Percentiles rank a stretch among this genome's conserved stretches.
These are phyloP conservation scores for Aricia artaxerxes DNA, from an alignment of 2,888 invertebrate species.

Conservation along the genomic window DNA sequence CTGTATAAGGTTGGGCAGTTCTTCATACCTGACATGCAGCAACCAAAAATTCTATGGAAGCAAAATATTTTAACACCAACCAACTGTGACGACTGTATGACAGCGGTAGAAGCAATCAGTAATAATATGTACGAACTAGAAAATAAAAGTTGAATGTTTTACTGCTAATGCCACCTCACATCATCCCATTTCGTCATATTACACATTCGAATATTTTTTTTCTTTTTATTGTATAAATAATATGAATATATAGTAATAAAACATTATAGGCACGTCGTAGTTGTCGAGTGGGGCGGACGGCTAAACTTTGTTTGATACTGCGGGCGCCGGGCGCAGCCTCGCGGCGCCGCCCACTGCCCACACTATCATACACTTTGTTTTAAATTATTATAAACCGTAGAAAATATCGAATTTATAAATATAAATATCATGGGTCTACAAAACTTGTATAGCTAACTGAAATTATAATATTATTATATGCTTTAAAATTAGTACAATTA, in stretches of 20 bases:
- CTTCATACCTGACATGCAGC: too few species aligned
- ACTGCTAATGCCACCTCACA: too few species aligned
- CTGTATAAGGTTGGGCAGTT: too few species aligned
- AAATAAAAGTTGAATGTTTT: too few species aligned
- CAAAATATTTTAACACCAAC: too few species aligned
- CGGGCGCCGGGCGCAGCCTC: conserved; percentile 34
- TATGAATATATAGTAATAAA: not conserved
- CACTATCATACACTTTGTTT: not conserved
- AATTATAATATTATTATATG: not conserved
- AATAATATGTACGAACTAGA: too few species aligned
- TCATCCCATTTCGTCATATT: too few species aligned
- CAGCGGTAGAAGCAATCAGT: too few species aligned
- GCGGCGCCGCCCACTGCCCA: conserved; percentile 21
- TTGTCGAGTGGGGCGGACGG: conserved; percentile 34
- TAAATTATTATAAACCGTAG: not conserved
- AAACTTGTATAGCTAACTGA: not conserved
- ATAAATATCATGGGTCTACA: not conserved
- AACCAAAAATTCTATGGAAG: too few species aligned
- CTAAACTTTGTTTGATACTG: conserved; percentile 39
- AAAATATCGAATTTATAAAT: not conserved
- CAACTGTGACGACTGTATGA: too few species aligned
- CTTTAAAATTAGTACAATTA: not conserved
- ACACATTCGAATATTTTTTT: not conserved
- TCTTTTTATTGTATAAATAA: not conserved
- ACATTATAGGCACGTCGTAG: conserved; percentile 25